Base-by-base conservation (phyloP, 2,888 invertebrate species). In the Allacma fusca region DNA sequence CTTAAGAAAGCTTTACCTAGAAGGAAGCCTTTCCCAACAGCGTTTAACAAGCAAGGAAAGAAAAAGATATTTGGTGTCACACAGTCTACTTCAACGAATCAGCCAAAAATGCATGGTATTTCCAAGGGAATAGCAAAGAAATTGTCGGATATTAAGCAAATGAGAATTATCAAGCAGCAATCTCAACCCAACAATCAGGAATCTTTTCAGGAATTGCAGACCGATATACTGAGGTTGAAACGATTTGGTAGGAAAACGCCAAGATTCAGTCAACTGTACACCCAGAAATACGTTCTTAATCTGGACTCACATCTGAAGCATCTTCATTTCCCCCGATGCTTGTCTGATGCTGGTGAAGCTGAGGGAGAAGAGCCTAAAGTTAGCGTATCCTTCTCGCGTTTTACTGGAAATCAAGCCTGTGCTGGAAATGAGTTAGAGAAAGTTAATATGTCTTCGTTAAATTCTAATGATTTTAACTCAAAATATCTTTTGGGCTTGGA, bases 31-130 rank as follows among this genome's bases (percentile, higher is more conserved):
- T 28, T 68, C 40, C 68, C 34, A 21, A 68, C 68, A 7, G 40
- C 40, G 1, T 68, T 34, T 23, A 68, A 34, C 28, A 68, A 68
- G 12, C 9, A 26, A 26, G 68, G 68, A 40, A 68, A 21, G 43
- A 68, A 67, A 24, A 67, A 24, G 13, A 67, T 24, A 67, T 67
- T 28, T 29, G 28, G 67, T 21, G 19, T 62, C 13, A 34, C 50
- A 5, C 16, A 13, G 50, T 50, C 50, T 5, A 50, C 5, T 50
- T 50, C 50, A 16, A 50, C 19, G 2, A 19, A 13, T 50, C 50
- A 13, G 16, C 16, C 16, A 9, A 40, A 40, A 40, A 40, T 40
- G 5, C 5, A 40, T 5, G 13, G 2, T 50, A 16, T 19, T 26
- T 19, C 21, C 2, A 62, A 21, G 1, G 24, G 24, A 19, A 26